Conservation (phyloP, 2,797 vertebrate genomes). For the Leucoraja ocellata region DNA sequence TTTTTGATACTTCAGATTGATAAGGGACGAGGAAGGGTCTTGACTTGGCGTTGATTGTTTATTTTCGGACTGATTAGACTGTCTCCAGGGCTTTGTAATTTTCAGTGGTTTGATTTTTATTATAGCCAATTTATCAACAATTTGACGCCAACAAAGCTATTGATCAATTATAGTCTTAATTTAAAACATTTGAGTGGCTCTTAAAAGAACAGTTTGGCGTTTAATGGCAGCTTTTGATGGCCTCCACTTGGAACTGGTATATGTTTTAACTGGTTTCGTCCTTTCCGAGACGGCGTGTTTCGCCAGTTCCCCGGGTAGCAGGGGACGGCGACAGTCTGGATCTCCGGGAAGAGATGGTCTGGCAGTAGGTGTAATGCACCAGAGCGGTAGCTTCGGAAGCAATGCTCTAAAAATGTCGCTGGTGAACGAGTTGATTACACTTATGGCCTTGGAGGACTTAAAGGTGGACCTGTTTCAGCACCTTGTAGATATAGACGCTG, state of each 20-base stretch:
- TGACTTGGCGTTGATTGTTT: too few species aligned
- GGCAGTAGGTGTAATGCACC: neutral
- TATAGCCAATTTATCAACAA: too few species aligned
- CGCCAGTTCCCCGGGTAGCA: slow-evolving; percentile 69
- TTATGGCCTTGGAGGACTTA: neutral
- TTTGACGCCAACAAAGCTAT: too few species aligned
- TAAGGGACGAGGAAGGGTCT: too few species aligned
- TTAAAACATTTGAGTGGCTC: neutral
- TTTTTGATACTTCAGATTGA: too few species aligned
- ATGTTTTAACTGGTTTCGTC: slow-evolving; percentile 73
- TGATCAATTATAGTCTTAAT: too few species aligned
- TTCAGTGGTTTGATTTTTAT: too few species aligned
- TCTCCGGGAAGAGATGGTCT: neutral
- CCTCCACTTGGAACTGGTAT: slow-evolving; percentile 67
- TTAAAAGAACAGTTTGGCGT: slow-evolving; percentile 20
- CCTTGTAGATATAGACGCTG: neutral
- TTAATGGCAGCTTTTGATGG: too few species aligned
- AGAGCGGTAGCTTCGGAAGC: neutral
- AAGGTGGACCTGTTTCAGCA: slow-evolving; percentile 24
- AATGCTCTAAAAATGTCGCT: slow-evolving; percentile 24
- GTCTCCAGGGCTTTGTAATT: too few species aligned
- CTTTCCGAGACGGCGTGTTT: slow-evolving; percentile 70
- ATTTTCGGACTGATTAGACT: too few species aligned
- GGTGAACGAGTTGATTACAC: neutral
- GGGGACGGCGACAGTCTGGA: slow-evolving; percentile 66